Evolutionary conservation across 1,140 invertebrate genomes (phyloP), one percentile per base, ranked within the genome.

Genomic region (Vanessa tameamea): DNA sequence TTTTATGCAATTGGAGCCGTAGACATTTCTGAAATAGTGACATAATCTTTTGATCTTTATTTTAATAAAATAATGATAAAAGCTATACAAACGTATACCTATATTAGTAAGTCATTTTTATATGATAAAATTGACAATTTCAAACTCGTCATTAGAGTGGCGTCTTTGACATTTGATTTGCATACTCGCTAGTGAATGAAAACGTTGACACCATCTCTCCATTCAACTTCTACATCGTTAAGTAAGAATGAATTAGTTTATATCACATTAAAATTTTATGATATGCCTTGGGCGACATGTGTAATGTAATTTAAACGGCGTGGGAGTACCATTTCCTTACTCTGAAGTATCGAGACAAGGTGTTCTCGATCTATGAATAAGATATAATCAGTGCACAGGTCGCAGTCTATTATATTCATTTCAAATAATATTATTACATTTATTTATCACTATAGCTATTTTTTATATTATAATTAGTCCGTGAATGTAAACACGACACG

Each of bases 261-360:
- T 73, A 73, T 67, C n/a, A 67, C 65, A 68, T 73, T 73, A 73
- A 68, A 73, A 51, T 73, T 73, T 65, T 68, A 73, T 73, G 59
- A 73, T 64, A 73, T 73, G 59, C 63, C 23, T 61, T 26, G 20
- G 37, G 26, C 53, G 48, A 64, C 72, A 73, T 67, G 71, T 67
- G 70, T 16, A 51, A 16, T 20, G 16, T 67, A 50, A 61, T 61
- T 57, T 48, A 23, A 66, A 67, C 13, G 16, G 71, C 64, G 71
- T 73, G 53, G 71, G 71, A 65, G 71, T 48, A 64, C 23, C 47
- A 73, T 73, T 73, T 73, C 71, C 71, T 69, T 67, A 67, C n/a
- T 20, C 65, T 67, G 5, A 59, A 31, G 23, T 15, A 59, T 59
- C n/a, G 23, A 3, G 23, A 59, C 55, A 59, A 59, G 55, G 55